Base-by-base conservation (phyloP, 1,140 invertebrate species). In the Phortica variegata region DNA sequence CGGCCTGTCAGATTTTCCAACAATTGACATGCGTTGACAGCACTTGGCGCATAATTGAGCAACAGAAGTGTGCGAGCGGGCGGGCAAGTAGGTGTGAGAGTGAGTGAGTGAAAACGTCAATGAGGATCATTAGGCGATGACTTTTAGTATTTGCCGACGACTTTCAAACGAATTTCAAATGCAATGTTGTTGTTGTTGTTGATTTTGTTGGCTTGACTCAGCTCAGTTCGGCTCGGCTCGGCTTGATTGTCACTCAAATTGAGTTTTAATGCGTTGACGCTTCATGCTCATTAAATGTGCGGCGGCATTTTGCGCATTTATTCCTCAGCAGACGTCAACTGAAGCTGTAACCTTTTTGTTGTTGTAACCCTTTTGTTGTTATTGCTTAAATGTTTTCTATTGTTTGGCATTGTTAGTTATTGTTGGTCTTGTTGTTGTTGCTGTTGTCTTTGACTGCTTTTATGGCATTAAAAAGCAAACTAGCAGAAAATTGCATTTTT, bases 1-100 rank as follows among this genome's bases (percentile, higher is more conserved):
- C 38, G 21, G n/a, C 10, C 59, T 62, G 60, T 60, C 63, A 63
- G 60, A 66, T 57, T 52, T 52, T 68, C 54, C 52, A 53, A 54
- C 56, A 49, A 49, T 50, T 49, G 62, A 62, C 60, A 62, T 66
- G 56, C 63, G 62, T 55, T 63, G 62, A 66, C 62, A 66, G 63
- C 68, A 57, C 46, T 50, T 49, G 53, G 48, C 34, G 5, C 18
- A 15, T n/a, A n/a, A n/a, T n/a, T n/a, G n/a, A n/a, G n/a, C n/a
- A n/a, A n/a, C n/a, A n/a, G n/a, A n/a, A n/a, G n/a, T n/a, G n/a
- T n/a, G n/a, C n/a, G n/a, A n/a, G n/a, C n/a, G n/a, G n/a, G n/a
- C n/a, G n/a, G n/a, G n/a, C n/a, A n/a, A n/a, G n/a, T 26, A 2
- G 10, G 10, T 12, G 26, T 10, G 37, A n/a, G 15, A 7, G 26